Evolutionary conservation across 2,888 invertebrate genomes (phyloP), one percentile per base, ranked within the genome.

Genomic region (Pollenia amentaria): DNA sequence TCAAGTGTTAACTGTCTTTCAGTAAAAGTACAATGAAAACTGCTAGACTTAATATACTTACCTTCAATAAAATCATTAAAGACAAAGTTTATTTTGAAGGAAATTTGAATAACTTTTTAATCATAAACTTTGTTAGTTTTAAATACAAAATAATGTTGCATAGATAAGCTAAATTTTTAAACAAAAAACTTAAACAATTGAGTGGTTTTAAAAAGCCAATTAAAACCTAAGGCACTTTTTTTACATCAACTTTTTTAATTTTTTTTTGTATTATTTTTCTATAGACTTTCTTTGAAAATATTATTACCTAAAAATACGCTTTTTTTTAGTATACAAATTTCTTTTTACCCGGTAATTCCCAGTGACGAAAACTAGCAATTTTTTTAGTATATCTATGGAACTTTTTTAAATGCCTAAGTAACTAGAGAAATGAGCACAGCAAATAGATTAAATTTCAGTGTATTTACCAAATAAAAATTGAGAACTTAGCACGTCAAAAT

Each of bases 101-200:
- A n/a, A 46, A 44, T 10, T 21, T 44, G 4, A 21, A 38, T 18
- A 70, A 79, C 42, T 79, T 79, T 42, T 79, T 62, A 62, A 42
- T 60, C 44, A 60, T 3, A 60, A 75, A 77, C n/a, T 78, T 69
- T 78, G 21, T 46, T n/a, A 57, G 60, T 57, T 69, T 60, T 69
- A 48, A 78, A 60, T 57, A 16, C 3, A 29, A 46, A 8, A 57
- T 67, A 55, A 77, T 16, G 18, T 1, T 6, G 11, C 10, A 53
- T 18, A 57, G 16, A 38, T 73, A 10, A 29, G 46, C 55, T n/a
- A n/a, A n/a, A n/a, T n/a, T n/a, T 62, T 62, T 48, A 48, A 62
- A 16, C 18, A 67, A 67, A 62, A 51, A 55, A 65, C 46, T 53
- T 44, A 64, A 42, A n/a, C 21, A 53, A 64, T 53, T 53, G 44